Percentiles rank a stretch among this genome's conserved stretches.
These are phyloP conservation scores for Malachius bipustulatus DNA, from an alignment of 2,888 invertebrate species.

Conservation along the genomic window DNA sequence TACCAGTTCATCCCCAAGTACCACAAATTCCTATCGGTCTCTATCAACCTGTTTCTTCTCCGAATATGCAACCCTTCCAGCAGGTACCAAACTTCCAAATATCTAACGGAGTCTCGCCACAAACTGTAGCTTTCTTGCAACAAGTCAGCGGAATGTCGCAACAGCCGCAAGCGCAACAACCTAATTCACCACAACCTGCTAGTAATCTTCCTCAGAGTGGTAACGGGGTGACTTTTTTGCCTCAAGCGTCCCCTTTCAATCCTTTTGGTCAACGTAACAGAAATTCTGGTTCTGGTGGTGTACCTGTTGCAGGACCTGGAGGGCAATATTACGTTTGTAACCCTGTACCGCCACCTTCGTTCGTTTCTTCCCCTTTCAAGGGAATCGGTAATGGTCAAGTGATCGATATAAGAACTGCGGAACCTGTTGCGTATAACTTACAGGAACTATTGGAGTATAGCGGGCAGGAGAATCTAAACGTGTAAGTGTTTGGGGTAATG, in stretches of 20 bases:
- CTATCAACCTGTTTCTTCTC: not conserved
- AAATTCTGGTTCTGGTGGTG: no score
- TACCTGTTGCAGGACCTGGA: conserved; percentile 24
- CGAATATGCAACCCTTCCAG: not conserved
- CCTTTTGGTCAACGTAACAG: conserved; percentile 10
- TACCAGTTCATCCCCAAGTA: no score
- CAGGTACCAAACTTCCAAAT: no score
- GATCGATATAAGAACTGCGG: conserved; percentile 28
- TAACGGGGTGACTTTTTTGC: no score
- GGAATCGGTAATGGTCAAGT: conserved; percentile 27
- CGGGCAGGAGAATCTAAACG: no score
- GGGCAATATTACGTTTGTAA: conserved; percentile 34
- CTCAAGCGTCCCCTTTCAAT: not conserved
- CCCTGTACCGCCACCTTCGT: conserved; percentile 25
- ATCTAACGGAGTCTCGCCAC: not conserved
- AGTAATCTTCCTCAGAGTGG: no score
- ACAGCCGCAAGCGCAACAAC: conserved; percentile 4
- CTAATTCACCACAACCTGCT: no score
- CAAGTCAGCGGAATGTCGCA: not conserved
- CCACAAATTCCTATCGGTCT: no score
- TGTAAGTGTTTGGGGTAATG: no score
- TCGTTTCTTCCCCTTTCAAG: no score
- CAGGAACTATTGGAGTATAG: conserved; percentile 21
- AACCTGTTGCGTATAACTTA: conserved; percentile 21
- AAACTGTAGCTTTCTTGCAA: not conserved